Evolutionary conservation across 2,797 vertebrate species (phyloP), one percentile per base, ranked within the genome.

Genomic region (Taeniopygia guttata): DNA sequence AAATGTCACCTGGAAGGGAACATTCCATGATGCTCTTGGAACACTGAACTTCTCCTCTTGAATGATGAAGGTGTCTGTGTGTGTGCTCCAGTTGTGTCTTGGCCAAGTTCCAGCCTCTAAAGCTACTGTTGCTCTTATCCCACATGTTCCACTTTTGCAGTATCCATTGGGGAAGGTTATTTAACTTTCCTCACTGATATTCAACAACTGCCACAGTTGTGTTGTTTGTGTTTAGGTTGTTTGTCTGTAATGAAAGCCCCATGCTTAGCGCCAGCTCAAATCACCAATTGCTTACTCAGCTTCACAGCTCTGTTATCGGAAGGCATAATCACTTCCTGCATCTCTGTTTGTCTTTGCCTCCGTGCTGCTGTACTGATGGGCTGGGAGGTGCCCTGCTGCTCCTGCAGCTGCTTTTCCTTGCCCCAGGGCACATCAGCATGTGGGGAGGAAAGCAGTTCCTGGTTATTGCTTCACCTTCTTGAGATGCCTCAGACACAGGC

Each of bases 361-460:
- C 0, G 3, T 83, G 84, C 84, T 94, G 59, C 45, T 60, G 42
- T 22, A 22, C 45, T 20, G 59, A 60, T 85, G 89, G 75, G 32
- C 56, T 74, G 79, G 75, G 79, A 93, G 82, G 82, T 80, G 49
- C 49, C 6, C 7, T 51, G 40, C 69, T 60, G 30, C 70, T 95
- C 48, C 73, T 62, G 69, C 90, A 94, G 84, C 92, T 92, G 75
- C 84, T 95, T 84, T 92, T 90, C 72, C 89, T 62, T 95, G 58
- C 92, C 84, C 75, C 32, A 27, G 42, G 89, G 92, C 84, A 84
- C 45, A 64, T 55, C 85, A 76, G 55, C 59, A 19, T 34, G 48
- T 36, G 45, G 63, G 38, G 78, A 90, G 45, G 34, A 79, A 74
- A 51, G 70, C 34, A 82, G 51, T 48, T 89, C 68, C 68, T 81